Evolutionary conservation across 2,113 vertebrate genomes (phyloP), one percentile per base, ranked within the genome.

Genomic region (Gymnocephalus cernua): DNA sequence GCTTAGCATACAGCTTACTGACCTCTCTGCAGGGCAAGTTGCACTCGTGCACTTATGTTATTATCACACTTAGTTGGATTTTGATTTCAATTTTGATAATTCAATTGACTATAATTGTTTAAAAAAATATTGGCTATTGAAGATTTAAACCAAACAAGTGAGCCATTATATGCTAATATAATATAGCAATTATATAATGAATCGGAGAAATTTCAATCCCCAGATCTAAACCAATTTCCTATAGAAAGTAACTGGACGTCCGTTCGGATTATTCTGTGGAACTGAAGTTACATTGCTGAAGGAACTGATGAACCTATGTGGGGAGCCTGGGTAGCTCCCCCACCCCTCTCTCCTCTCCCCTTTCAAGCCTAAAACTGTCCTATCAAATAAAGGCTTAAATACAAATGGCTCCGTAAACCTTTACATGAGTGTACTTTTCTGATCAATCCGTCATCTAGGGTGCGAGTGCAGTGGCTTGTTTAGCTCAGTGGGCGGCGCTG

Each of bases 401-500:
- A 27, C 44, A 53, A 38, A 44, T 18, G 4, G 14, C n/a, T 18
- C 18, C 0, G 0, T 44, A 23, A 41, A 16, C 12, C 0, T 25
- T 27, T 19, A 29, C 4, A 4, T 2, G 2, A 25, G 9, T 35
- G 10, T 44, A 2, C 53, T 45, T 74, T 66, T 45, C 6, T 53
- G 8, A 35, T 48, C 2, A 1, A 32, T 57, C 14, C 63, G 0
- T 44, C 12, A 2, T 80, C 10, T 48, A 93, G 92, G 77, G 32
- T 64, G 66, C 18, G 0, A 38, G 35, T 59, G 81, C 78, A 71
- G 65, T 64, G 56, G 32, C 50, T 3, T 62, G 65, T 41, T 81
- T 87, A 0, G 44, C 70, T 56, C 88, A 90, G 78, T 99, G 98
- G 97, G 93, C 94, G 82, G 90, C 91, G 23, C 83, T 97, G 83